Conservation (phyloP, 1,140 invertebrate genomes). For the Formica selysi region DNA sequence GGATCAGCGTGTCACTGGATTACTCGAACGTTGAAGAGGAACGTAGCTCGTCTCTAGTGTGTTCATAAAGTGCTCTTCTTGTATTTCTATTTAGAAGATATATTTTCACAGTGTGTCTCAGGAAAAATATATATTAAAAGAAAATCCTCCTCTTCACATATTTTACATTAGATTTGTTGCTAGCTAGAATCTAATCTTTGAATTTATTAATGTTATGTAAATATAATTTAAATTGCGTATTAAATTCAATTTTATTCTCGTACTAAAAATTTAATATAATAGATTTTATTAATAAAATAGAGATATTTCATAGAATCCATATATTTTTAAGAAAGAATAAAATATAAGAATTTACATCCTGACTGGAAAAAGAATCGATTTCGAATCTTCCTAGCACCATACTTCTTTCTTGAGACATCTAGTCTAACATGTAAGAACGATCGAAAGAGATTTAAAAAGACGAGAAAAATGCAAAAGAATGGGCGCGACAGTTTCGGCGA, state of each 20-base stretch:
- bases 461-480: slow-evolving; percentile 38
- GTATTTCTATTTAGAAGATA: slow-evolving; percentile 22
- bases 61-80: background rate
- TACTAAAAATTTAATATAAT: background rate
- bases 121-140: background rate
- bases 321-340: background rate
- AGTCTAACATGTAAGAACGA: slow-evolving; percentile 34
- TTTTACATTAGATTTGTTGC: slow-evolving; percentile 2
- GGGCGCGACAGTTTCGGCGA: slow-evolving; percentile 36
- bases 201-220: slow-evolving; percentile 22
- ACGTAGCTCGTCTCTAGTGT: background rate
- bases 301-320: background rate
- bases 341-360: slow-evolving; percentile 5
- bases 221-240: slow-evolving; percentile 2
- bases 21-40: slow-evolving; percentile 37
- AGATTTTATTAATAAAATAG: background rate
- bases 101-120: background rate
- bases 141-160: background rate
- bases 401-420: slow-evolving; percentile 34
- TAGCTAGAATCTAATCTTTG: background rate
- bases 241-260: background rate
- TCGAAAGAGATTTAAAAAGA: slow-evolving; percentile 54
- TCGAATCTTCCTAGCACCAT: background rate
- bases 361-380: slow-evolving; percentile 1
- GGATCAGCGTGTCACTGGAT: slow-evolving; percentile 60